These are phyloP conservation scores for Panthera uncia DNA, from an alignment of 2,113 vertebrate species.

Conservation along the genomic window DNA sequence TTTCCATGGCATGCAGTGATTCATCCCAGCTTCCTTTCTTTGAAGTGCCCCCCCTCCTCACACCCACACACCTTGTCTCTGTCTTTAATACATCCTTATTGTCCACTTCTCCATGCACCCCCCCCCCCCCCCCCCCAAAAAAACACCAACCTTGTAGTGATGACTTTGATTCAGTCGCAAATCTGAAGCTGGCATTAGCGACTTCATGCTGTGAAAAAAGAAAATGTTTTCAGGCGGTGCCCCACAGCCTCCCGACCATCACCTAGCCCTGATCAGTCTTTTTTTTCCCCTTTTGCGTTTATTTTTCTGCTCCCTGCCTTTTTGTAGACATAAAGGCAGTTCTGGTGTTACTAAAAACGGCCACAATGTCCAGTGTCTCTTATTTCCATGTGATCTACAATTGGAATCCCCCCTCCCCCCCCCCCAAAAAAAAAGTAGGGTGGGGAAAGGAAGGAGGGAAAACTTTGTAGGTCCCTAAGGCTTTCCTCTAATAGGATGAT, in stretches of 20 bases:
- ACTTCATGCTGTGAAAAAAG: slow-evolving; percentile 69
- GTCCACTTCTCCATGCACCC: not conserved
- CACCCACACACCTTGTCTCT: not conserved
- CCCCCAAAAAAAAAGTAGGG: not conserved
- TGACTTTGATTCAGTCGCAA: slow-evolving; percentile 74
- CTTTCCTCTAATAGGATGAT: slow-evolving; percentile 64
- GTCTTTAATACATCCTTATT: slow-evolving; percentile 10
- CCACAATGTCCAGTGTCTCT: slow-evolving; percentile 6
- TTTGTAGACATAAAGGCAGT: not conserved
- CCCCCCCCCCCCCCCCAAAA: fast-evolving
- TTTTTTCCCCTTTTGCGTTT: not conserved
- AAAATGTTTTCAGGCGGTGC: slow-evolving; percentile 64
- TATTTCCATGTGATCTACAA: slow-evolving; percentile 51
- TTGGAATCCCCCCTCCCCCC: not conserved
- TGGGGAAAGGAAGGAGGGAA: slow-evolving; percentile 35
- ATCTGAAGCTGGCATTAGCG: slow-evolving; percentile 63
- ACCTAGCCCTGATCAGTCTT: not conserved
- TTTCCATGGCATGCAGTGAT: slow-evolving; percentile 48
- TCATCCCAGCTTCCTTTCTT: slow-evolving; percentile 53
- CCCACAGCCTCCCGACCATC: not conserved
- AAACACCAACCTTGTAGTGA: not conserved
- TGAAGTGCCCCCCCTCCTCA: not conserved
- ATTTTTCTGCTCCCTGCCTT: slow-evolving; percentile 14
- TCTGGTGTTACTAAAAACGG: slow-evolving; percentile 41
- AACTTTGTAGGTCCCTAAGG: slow-evolving; percentile 27